Conservation (phyloP, 2,113 vertebrate genomes). For the human region GRCh38 chr16:65876001-65876500, state of each 20-base stretch:
- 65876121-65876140: slow-evolving; percentile 2
- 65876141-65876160: slow-evolving; percentile 63
- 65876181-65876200: slow-evolving; percentile 71
- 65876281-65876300: slow-evolving; percentile 71
- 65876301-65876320: slow-evolving; percentile 66
- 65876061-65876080: slow-evolving; percentile 73
- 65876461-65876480: background rate
- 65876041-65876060: slow-evolving; percentile 81
- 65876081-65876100: slow-evolving; percentile 64
- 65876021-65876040: slow-evolving; percentile 72
- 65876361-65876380: background rate
- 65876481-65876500: background rate
- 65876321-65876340: background rate
- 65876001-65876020: slow-evolving; percentile 70
- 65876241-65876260: slow-evolving; percentile 51
- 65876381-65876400: background rate
- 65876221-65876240: background rate
- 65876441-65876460: background rate
- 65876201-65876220: slow-evolving; percentile 67
- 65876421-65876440: background rate
- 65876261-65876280: slow-evolving; percentile 65
- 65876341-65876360: slow-evolving; percentile 55
- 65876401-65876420: background rate
- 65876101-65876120: slow-evolving; percentile 63
- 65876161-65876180: background rate